phyloP scores from a whole-genome alignment of 1,140 invertebrate species.

The Anthonomus grandis region DNA sequence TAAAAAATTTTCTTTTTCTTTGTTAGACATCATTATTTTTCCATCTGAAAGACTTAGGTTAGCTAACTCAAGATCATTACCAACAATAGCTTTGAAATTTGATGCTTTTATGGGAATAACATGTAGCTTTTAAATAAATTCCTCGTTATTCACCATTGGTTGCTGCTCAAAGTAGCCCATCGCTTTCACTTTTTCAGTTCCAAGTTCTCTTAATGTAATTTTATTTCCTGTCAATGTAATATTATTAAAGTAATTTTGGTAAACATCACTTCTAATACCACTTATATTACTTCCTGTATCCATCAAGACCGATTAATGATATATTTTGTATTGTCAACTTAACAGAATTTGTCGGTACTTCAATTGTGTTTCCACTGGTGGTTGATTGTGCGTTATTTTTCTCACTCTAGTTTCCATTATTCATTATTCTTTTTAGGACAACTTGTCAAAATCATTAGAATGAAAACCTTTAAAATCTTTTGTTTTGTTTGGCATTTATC shows the following conservation, averaged over 20 bases:
- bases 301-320: neutral
- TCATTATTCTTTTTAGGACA: neutral
- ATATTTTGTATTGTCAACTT: neutral
- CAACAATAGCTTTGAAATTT: constrained; percentile 13
- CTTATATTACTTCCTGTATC: constrained; percentile 15
- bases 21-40: constrained; percentile 1
- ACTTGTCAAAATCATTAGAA: constrained; percentile 14
- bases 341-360: neutral
- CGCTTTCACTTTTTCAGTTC: constrained; percentile 5
- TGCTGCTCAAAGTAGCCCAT: constrained; percentile 11
- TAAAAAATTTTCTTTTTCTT: constrained; percentile 11
- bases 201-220: constrained; percentile 8
- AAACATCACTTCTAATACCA: constrained; percentile 11
- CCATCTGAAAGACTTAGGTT: constrained; percentile 9
- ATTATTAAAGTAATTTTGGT: constrained; percentile 5
- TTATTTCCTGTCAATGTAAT: neutral
- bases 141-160: constrained; percentile 13
- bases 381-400: neutral
- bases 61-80: constrained; percentile 4
- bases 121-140: constrained; percentile 6
- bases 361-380: neutral
- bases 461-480: constrained; percentile 17
- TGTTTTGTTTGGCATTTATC: constrained; percentile 1
- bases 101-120: neutral
- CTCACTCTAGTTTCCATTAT: neutral